Evolutionary conservation across 2,113 vertebrate species (phyloP), one percentile per base, ranked within the genome.

Genomic region (Spea bombifrons): DNA sequence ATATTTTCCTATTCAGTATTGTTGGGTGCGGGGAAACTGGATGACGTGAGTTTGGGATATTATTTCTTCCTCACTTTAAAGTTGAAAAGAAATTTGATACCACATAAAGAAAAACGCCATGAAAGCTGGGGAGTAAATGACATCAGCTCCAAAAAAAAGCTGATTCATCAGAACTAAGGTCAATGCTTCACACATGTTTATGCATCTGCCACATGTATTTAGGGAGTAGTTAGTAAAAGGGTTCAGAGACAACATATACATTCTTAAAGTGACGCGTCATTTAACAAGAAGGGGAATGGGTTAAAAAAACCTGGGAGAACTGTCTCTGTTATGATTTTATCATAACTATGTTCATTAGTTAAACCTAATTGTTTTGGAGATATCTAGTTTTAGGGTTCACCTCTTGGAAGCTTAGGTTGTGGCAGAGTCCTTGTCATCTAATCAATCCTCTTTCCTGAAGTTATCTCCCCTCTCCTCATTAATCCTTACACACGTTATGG

Each of bases 131-230:
- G 30, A 30, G 30, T 30, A 30, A 48, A 3, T 76, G 75, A 68
- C 65, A 57, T 76, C 66, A 69, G 44, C 66, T 61, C 50, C 12
- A 7, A 53, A 43, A 66, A 17, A 47, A 52, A 67, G 66, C 75
- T 76, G 75, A 76, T 43, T 76, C 66, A 76, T 59, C 61, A 46
- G 50, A 55, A 48, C 63, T 4, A 10, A 3, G 66, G 15, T 17
- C 44, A 76, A 70, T 70, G 53, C 55, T 46, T 10, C 45, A 50
- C 65, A 68, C 66, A 76, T 76, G 75, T 46, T 76, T 13, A 76
- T 43, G 8, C 45, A 52, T n/a, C 66, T 70, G 66, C 75, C 75
- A 76, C 75, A 76, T 76, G 66, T 66, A 70, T 59, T 13, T 59
- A 59, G 9, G 15, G 10, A 59, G 55, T 13, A 13, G 55, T 13